Evolutionary conservation across 1,140 invertebrate species (phyloP), one percentile per base, ranked within the genome.

Genomic region (Zaprionus lachaisei): DNA sequence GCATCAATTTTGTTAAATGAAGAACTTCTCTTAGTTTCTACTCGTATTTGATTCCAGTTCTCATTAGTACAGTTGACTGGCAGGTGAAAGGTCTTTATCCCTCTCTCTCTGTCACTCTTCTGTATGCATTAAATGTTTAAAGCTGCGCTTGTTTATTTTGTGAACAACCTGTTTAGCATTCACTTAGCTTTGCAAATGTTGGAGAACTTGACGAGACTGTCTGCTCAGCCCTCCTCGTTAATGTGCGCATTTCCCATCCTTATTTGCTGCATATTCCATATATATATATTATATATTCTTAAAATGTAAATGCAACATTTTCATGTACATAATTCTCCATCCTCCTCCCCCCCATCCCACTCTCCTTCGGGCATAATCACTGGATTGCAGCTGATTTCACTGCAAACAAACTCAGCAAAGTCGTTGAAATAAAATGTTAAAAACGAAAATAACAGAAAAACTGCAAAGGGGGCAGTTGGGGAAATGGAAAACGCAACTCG

Each of bases 251-350:
- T 87, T 81, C 58, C 56, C 77, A 37, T 79, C 89, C 87, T 87
- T 81, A 89, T 87, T 83, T 89, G 75, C 72, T 79, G 84, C 81
- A 89, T 89, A 89, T 81, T 89, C 65, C 81, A 89, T 24, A 17
- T 11, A 47, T 44, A 44, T 9, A 51, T 20, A 26, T 38, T 20
- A 26, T 38, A 38, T 17, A 51, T 51, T 51, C 20, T 24, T 20
- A 12, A 87, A 89, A 89, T 89, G 84, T 65, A 84, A 89, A 89
- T 89, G 78, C 81, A 89, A 81, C 84, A 90, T 81, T 84, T 81
- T 81, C 51, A 71, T 64, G 68, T 70, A 73, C 47, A 69, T 60
- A 66, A 74, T 75, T 55, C 58, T 65, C 28, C 12, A 15, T 15
- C 41, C 55, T 63, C 20, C 12, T 51, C 26, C 22, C 26, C n/a